Evolutionary conservation across 1,140 invertebrate genomes (phyloP).

Genomic region (Ridgeia piscesae): DNA sequence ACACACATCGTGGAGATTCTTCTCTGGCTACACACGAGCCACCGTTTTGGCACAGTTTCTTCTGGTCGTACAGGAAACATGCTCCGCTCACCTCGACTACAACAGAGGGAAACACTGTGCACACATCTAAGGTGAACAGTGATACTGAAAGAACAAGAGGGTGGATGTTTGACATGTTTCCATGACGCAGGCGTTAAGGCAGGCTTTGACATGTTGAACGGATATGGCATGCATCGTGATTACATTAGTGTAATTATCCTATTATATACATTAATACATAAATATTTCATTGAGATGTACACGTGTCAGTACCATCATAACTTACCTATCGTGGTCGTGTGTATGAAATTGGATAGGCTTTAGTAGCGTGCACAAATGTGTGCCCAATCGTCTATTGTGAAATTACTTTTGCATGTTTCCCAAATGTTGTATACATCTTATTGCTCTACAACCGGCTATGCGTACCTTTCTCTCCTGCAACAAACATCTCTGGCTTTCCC

Average conservation of each 20-base stretch:
- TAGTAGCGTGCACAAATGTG: neutral
- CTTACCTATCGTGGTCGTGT: neutral
- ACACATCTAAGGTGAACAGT: neutral
- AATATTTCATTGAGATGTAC: neutral
- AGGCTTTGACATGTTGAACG: neutral
- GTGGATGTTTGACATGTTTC: neutral
- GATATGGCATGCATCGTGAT: neutral
- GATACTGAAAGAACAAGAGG: too few relatives aligned
- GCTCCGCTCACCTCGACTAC: neutral
- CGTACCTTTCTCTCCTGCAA: neutral
- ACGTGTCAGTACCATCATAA: neutral
- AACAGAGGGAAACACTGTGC: neutral
- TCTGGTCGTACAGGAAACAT: neutral
- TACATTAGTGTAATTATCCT: neutral
- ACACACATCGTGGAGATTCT: neutral
- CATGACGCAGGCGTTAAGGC: too few relatives aligned
- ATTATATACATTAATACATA: neutral
- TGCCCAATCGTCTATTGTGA: neutral
- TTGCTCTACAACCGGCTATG: neutral
- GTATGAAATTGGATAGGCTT: neutral
- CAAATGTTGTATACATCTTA: too few relatives aligned
- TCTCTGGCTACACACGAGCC: neutral
- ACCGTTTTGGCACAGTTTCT: neutral
- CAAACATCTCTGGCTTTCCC: neutral
- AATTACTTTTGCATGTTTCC: neutral